Evolutionary conservation across 2,113 vertebrate genomes (phyloP).

Genomic region (pig (Sus scrofa)): T2T-Sscrofa CM000822.6:50756001-50756500

Average conservation of each 20-base stretch:
- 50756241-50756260: not conserved
- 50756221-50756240: not conserved
- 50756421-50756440: not conserved
- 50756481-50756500: not conserved
- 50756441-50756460: not conserved
- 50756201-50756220: constrained; percentile 11
- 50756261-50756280: not conserved
- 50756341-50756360: not conserved
- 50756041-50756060: not conserved
- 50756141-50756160: not conserved
- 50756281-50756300: not conserved
- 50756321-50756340: not conserved
- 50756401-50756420: not conserved
- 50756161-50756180: not conserved
- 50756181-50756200: not conserved
- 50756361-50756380: constrained; percentile 10
- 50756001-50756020: not conserved
- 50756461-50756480: not conserved
- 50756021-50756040: not conserved
- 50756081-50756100: not conserved
- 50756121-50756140: not conserved
- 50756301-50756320: not conserved
- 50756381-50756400: not conserved
- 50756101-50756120: not conserved
- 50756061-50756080: not conserved